Evolutionary conservation across 2,888 invertebrate species (phyloP).

Genomic region (Andrena camellia): DNA sequence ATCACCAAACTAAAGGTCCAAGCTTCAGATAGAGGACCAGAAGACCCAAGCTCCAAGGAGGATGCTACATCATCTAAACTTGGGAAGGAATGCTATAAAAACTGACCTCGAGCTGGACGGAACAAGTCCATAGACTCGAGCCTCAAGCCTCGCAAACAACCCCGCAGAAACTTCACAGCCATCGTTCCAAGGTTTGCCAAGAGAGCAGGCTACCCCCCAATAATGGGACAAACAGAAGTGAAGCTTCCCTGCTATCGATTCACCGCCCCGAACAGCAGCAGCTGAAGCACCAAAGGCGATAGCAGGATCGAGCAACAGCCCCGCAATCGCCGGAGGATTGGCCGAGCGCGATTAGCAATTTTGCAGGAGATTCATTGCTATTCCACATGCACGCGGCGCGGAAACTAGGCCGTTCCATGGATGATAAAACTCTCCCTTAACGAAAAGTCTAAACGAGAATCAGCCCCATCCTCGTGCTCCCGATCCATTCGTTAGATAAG

Average conservation of each 20-base stretch:
- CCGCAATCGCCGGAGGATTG: conserved; percentile 40
- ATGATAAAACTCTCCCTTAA: neutral
- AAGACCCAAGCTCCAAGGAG: no score
- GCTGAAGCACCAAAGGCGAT: neutral
- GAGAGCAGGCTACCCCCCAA: neutral
- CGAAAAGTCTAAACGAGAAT: conserved; percentile 11
- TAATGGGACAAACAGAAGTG: conserved; percentile 6
- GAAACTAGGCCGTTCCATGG: conserved; percentile 37
- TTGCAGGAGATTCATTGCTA: conserved; percentile 46
- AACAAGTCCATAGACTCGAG: no score
- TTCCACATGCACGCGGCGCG: conserved; percentile 24
- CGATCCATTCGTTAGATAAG: conserved; percentile 9
- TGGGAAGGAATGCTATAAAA: no score
- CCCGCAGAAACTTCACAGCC: no score
- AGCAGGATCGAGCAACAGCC: conserved; percentile 4
- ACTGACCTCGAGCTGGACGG: no score
- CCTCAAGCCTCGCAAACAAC: no score
- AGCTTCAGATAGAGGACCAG: no score
- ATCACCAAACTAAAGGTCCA: no score
- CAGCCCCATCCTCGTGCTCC: conserved; percentile 6
- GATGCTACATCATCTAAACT: no score
- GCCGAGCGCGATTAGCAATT: conserved; percentile 46
- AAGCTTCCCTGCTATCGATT: conserved; percentile 1
- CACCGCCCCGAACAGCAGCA: neutral
- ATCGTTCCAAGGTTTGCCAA: no score